phyloP scores from a whole-genome alignment of 2,888 invertebrate species.

The Mantis religiosa region DNA sequence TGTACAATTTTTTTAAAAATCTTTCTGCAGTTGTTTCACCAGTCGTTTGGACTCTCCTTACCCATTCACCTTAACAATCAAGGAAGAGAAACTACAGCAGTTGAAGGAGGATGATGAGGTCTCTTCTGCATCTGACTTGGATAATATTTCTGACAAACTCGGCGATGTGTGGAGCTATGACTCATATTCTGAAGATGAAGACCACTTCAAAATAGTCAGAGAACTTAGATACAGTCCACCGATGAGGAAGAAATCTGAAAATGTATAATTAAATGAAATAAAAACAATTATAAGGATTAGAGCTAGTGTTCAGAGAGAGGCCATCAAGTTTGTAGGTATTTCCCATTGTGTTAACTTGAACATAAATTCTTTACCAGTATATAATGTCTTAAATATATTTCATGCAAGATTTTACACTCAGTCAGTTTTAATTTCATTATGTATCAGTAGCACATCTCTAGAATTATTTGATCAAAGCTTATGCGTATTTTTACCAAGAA shows the following conservation, averaged over 20 bases:
- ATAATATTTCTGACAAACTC: background rate
- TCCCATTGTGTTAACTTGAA: background rate
- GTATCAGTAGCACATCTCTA: no score
- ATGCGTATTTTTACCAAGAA: no score
- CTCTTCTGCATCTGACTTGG: no score
- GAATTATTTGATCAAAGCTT: no score
- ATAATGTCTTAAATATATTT: background rate
- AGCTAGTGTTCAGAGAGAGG: background rate
- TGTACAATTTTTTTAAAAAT: background rate
- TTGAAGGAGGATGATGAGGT: background rate
- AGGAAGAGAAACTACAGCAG: background rate
- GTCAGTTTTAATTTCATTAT: no score
- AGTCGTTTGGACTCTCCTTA: conserved; percentile 5
- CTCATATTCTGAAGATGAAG: background rate
- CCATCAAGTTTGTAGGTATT: background rate
- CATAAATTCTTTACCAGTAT: background rate
- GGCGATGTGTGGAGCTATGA: background rate
- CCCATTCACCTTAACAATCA: conserved; percentile 2
- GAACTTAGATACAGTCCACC: background rate
- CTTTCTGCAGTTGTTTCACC: conserved; percentile 2
- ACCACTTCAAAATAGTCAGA: background rate
- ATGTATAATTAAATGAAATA: no score
- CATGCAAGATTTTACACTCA: background rate
- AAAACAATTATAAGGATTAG: no score
- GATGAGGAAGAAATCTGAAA: background rate